Evolutionary conservation across 2,797 vertebrate genomes (phyloP).

Genomic region (Halcyon smyrnensis): DNA sequence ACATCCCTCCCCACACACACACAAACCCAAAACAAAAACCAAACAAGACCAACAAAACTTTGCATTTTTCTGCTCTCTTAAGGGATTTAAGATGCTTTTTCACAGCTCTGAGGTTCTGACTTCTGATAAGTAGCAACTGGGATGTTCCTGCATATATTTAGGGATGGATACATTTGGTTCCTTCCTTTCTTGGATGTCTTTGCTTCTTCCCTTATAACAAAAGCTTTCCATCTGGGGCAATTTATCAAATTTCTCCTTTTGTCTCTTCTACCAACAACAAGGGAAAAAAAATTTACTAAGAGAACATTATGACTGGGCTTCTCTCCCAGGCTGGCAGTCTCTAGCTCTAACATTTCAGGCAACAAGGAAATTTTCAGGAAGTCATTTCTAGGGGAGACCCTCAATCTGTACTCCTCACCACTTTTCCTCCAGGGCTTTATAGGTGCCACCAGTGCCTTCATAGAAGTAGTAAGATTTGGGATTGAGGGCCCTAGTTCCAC

Average conservation of each 20-base stretch:
- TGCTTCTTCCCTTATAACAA: conserved; percentile 29
- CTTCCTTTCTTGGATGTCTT: conserved; percentile 43
- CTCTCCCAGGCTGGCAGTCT: conserved; percentile 40
- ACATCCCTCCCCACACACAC: too few relatives aligned
- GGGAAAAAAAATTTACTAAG: neutral
- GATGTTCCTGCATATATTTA: neutral
- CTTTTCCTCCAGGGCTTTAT: neutral
- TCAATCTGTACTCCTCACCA: neutral
- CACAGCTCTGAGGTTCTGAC: neutral
- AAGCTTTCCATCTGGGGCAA: conserved; percentile 25
- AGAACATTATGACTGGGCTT: conserved; percentile 30
- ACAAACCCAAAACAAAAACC: neutral
- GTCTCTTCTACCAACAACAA: conserved; percentile 11
- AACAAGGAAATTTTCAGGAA: conserved; percentile 42
- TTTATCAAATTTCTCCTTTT: conserved; percentile 34
- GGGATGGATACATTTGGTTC: neutral
- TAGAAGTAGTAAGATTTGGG: neutral
- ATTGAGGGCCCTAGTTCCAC: neutral
- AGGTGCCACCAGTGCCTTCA: neutral
- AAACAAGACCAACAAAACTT: neutral
- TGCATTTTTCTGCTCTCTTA: neutral
- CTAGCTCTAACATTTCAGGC: neutral
- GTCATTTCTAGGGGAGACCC: neutral
- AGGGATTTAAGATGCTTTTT: neutral
- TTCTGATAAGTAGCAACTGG: neutral